phyloP scores from a whole-genome alignment of 1,140 invertebrate genomes.

The Drosophila sucinea region DNA sequence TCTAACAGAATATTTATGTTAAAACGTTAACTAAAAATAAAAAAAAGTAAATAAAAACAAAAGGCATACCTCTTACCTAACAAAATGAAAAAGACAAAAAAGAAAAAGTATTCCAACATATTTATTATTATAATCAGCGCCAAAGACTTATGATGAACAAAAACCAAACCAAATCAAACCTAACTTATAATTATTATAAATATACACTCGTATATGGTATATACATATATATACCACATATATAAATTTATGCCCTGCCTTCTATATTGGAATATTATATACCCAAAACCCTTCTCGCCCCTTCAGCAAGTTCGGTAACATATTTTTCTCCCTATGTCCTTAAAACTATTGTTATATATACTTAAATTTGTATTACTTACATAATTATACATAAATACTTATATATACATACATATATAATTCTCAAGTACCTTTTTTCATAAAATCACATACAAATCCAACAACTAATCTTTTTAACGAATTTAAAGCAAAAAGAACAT shows the following conservation, averaged over 20 bases:
- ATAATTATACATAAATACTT: slow-evolving; percentile 30
- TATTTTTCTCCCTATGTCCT: slow-evolving; percentile 22
- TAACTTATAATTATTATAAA: not conserved
- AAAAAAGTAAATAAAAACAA: slow-evolving; percentile 13
- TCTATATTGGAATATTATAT: slow-evolving; percentile 41
- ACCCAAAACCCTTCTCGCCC: not conserved
- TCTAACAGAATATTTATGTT: slow-evolving; percentile 21
- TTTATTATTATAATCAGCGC: slow-evolving; percentile 69
- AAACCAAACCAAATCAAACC: slow-evolving; percentile 7
- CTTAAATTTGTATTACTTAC: slow-evolving; percentile 27
- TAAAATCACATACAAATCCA: slow-evolving; percentile 27
- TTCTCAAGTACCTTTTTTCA: slow-evolving; percentile 77
- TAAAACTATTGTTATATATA: slow-evolving; percentile 44
- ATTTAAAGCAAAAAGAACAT: slow-evolving; percentile 62
- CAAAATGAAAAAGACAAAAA: not conserved
- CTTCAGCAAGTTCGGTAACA: slow-evolving; percentile 7
- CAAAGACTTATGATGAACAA: slow-evolving; percentile 68
- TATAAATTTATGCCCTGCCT: slow-evolving; percentile 41
- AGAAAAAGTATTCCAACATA: slow-evolving; percentile 25
- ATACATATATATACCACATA: not conserved
- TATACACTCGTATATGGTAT: not conserved
- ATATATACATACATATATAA: slow-evolving; percentile 36
- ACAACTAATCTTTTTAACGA: slow-evolving; percentile 76
- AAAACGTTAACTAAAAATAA: slow-evolving; percentile 39
- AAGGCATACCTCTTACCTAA: slow-evolving; percentile 41